Evolutionary conservation across 2,888 invertebrate genomes (phyloP).

Genomic region (Invenusta paracnida): DNA sequence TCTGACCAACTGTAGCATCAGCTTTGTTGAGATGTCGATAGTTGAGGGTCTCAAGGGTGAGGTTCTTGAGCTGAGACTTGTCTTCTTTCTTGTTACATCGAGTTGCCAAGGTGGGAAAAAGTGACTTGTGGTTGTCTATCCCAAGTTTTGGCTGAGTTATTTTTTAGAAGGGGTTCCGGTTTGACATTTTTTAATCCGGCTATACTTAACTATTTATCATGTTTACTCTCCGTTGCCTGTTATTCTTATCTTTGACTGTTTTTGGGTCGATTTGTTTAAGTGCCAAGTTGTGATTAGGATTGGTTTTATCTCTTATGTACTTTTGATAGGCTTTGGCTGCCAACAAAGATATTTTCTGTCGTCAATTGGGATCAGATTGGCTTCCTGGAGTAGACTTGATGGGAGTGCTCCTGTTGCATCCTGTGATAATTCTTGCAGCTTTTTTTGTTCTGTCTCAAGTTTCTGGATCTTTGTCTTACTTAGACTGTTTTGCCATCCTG

Average conservation of each 20-base stretch:
- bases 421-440: constrained; percentile 8
- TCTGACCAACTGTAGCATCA: background rate
- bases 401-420: constrained; percentile 5
- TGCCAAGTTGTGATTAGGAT: background rate
- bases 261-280: background rate
- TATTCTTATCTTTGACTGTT: background rate
- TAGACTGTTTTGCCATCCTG: background rate
- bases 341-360: background rate
- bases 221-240: background rate
- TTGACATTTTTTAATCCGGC: background rate
- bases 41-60: background rate
- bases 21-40: background rate
- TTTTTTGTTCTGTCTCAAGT: constrained; percentile 12
- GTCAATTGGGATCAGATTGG: background rate
- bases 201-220: background rate
- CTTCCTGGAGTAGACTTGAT: background rate
- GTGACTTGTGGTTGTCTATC: background rate
- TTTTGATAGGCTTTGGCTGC: constrained; percentile 9
- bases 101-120: background rate
- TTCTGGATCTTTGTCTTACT: background rate
- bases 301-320: background rate
- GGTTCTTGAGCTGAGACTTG: background rate
- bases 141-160: background rate
- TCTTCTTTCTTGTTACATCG: constrained; percentile 4
- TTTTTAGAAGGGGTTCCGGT: background rate